These are phyloP conservation scores for Hylyphantes graminicola DNA, from an alignment of 1,140 invertebrate species.

Conservation along the genomic window DNA sequence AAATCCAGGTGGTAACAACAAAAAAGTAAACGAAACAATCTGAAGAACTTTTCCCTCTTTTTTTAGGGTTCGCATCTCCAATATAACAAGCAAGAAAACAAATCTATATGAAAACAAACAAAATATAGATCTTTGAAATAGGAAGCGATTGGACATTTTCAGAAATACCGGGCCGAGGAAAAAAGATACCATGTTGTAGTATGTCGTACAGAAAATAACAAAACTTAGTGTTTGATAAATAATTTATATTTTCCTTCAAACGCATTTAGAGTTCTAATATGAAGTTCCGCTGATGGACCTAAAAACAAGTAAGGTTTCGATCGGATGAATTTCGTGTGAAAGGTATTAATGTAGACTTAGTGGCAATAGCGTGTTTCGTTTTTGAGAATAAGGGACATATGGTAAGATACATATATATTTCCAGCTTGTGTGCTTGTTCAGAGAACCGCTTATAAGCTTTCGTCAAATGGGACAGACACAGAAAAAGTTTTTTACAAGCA, in stretches of 20 bases:
- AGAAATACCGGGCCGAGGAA: not conserved
- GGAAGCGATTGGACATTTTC: not conserved
- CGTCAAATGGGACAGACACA: too few species aligned
- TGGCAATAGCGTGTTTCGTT: too few species aligned
- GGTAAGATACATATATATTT: too few species aligned
- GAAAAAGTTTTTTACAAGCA: too few species aligned
- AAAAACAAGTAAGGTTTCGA: too few species aligned
- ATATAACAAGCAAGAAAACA: conserved; percentile 36
- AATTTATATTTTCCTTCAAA: conserved; percentile 22
- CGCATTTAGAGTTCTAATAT: not conserved
- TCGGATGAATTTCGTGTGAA: too few species aligned
- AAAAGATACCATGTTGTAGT: not conserved
- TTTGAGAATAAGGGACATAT: too few species aligned
- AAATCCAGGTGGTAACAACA: not conserved
- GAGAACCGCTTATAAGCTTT: too few species aligned
- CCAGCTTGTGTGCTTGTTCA: too few species aligned
- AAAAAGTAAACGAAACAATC: conserved; percentile 17
- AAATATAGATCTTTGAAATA: not conserved
- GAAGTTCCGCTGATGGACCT: too few species aligned
- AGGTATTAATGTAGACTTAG: too few species aligned
- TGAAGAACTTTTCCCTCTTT: not conserved
- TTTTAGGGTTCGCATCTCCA: not conserved
- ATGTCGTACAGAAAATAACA: not conserved
- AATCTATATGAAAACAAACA: conserved; percentile 15
- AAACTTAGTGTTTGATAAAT: conserved; percentile 8